Conservation (phyloP, 2,113 vertebrate species). For the Poeciliopsis prolifica region DNA sequence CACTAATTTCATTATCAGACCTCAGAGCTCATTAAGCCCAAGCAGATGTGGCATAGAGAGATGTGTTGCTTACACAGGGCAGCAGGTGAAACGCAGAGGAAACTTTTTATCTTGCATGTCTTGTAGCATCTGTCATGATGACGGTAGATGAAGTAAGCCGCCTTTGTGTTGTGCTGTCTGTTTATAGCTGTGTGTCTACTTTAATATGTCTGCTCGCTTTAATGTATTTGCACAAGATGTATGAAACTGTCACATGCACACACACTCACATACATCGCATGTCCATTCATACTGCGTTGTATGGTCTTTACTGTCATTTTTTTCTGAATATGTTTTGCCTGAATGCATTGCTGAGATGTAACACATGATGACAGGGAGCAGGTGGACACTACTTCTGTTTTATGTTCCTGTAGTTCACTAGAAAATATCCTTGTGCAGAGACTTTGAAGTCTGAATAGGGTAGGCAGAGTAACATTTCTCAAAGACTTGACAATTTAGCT, state of each 20-base stretch:
- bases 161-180: not conserved
- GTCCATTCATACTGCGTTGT: no score
- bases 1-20: constrained; percentile 66
- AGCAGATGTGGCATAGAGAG: constrained; percentile 67
- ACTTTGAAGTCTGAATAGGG: not conserved
- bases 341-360: not conserved
- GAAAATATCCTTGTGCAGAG: constrained; percentile 3
- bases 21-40: constrained; percentile 63
- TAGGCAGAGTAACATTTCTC: not conserved
- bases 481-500: not conserved
- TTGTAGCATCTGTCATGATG: constrained; percentile 3
- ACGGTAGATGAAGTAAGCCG: not conserved
- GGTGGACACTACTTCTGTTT: not conserved
- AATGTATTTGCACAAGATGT: not conserved
- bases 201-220: not conserved
- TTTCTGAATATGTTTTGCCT: not conserved
- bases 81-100: constrained; percentile 50
- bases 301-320: no score
- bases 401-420: not conserved
- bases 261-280: not conserved
- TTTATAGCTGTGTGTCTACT: not conserved
- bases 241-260: not conserved
- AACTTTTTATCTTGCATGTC: constrained; percentile 5
- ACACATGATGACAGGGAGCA: not conserved
- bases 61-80: constrained; percentile 45